These are phyloP conservation scores for Antechinus stuartii DNA, from an alignment of 2,113 vertebrate species.

Conservation along the genomic window DNA sequence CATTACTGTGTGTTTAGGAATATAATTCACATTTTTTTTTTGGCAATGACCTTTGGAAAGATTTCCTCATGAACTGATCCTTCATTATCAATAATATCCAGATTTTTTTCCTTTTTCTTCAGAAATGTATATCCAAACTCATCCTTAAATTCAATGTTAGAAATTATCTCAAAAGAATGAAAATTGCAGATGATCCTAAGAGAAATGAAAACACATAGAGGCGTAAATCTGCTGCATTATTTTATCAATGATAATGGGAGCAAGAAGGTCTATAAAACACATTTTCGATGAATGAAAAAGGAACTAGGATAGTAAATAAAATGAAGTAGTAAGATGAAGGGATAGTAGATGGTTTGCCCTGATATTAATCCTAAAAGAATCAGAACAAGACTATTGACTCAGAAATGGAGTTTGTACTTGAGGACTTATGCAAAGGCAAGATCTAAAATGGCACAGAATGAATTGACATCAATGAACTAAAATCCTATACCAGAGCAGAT, in stretches of 20 bases:
- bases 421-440: not conserved
- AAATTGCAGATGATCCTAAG: not conserved
- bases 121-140: not conserved
- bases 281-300: not conserved
- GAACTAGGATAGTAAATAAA: not conserved
- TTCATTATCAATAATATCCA: not conserved
- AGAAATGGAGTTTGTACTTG: not conserved
- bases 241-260: not conserved
- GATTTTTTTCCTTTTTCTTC: not conserved
- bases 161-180: not conserved
- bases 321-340: not conserved
- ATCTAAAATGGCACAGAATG: not conserved
- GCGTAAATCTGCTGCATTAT: not conserved
- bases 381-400: not conserved
- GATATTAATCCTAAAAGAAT: not conserved
- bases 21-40: not conserved
- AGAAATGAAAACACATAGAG: not conserved
- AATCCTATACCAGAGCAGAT: not conserved
- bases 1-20: not conserved
- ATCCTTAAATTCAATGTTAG: not conserved
- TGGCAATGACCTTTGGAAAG: not conserved
- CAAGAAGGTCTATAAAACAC: not conserved
- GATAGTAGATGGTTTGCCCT: not conserved
- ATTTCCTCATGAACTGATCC: not conserved
- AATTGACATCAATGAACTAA: not conserved